These are phyloP conservation scores for Nomada hirtipes DNA, from an alignment of 2,888 invertebrate species.

Conservation along the genomic window DNA sequence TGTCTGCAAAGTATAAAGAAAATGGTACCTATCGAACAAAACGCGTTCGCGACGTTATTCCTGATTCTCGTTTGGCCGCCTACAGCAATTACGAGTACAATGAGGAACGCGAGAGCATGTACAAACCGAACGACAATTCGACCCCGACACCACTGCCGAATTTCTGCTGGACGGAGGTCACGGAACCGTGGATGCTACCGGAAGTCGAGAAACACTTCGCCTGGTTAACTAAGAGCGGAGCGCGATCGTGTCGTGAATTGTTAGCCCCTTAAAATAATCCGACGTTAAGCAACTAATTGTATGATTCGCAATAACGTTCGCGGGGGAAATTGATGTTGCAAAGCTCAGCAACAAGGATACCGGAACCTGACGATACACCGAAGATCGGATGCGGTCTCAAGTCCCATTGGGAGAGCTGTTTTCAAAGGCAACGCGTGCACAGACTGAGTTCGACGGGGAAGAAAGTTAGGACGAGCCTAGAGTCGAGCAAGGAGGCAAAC, in stretches of 20 bases:
- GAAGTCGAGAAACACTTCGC: slow-evolving; percentile 80
- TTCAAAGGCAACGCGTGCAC: slow-evolving; percentile 35
- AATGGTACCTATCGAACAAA: slow-evolving; percentile 77
- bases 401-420: slow-evolving; percentile 53
- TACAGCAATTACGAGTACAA: slow-evolving; percentile 87
- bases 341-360: slow-evolving; percentile 64
- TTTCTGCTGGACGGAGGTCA: slow-evolving; percentile 58
- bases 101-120: slow-evolving; percentile 86
- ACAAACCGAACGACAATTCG: slow-evolving; percentile 72
- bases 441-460: slow-evolving; percentile 35
- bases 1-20: slow-evolving; percentile 70
- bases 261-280: slow-evolving; percentile 55
- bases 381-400: slow-evolving; percentile 46
- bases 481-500: slow-evolving; percentile 24
- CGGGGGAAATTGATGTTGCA: slow-evolving; percentile 46
- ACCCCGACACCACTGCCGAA: slow-evolving; percentile 13
- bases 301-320: slow-evolving; percentile 5
- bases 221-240: slow-evolving; percentile 65
- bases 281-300: slow-evolving; percentile 1
- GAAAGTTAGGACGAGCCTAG: slow-evolving; percentile 23
- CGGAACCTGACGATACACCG: slow-evolving; percentile 45
- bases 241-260: slow-evolving; percentile 65
- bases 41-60: slow-evolving; percentile 88
- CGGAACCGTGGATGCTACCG: slow-evolving; percentile 80
- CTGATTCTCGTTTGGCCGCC: slow-evolving; percentile 87